Base-by-base conservation (phyloP, 2,888 invertebrate species). In the Aporophyla nigra region DNA sequence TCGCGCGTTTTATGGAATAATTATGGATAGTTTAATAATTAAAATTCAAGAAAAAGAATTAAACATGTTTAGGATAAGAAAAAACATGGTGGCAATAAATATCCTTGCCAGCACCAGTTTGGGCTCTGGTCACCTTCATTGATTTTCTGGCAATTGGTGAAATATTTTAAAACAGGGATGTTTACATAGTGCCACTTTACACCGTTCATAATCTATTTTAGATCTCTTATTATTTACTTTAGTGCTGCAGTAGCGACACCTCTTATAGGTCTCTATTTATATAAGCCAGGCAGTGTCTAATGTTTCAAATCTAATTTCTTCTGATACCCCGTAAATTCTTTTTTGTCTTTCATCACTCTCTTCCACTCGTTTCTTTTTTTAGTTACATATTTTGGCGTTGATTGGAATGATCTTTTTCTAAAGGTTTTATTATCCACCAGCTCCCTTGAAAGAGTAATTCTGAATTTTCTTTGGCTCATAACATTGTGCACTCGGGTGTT, bases 321-420 rank as follows among this genome's bases (percentile, higher is more conserved):
- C 53, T 53, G 53, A 21, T 53, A 53, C 53, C 53, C 53, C 21
- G 10, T n/a, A 53, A 53, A 53, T 53, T 53, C 21, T 53, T 53
- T 53, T 53, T 10, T 53, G 53, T n/a, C 53, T 53, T 53, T 53
- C 53, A 21, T 53, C n/a, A 53, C 53, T n/a, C 53, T 53, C 21
- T 53, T 53, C 53, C 53, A 53, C 53, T 53, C n/a, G 53, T 53
- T 53, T 53, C 53, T n/a, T 53, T 53, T 53, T 53, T 53, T 53
- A 53, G 9, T 21, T 53, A 53, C 9, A 53, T 53, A 53, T 75
- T 85, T 83, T 59, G 80, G 78, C 65, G 77, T 83, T 63, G 79
- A 67, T 74, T 84, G 71, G 75, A 86, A 84, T 65, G 71, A 71
- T 84, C 80, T 74, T 69, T 85, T 85, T 79, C 74, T 72, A 79